Base-by-base conservation (phyloP, 2,888 invertebrate genomes). In the Metopia argyrocephala region DNA sequence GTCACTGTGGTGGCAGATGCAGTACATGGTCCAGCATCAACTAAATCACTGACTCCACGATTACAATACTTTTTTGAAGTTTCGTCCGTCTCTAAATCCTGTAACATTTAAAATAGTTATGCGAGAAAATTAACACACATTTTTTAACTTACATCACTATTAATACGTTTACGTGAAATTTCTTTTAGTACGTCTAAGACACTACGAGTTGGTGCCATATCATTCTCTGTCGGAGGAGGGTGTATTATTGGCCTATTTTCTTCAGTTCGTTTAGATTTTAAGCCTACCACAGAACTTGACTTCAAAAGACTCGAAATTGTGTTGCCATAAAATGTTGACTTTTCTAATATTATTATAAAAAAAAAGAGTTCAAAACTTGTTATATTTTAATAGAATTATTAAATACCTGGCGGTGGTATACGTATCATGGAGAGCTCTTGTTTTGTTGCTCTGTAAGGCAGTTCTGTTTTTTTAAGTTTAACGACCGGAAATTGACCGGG, bases 141-240 rank as follows among this genome's bases (percentile, higher is more conserved):
- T 12, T 38, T 3, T 38, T 3, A 27, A 86, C 87, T 85, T 86
- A 90, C 92, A 83, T 89, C 91, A 52, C 91, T 90, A 83, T 92
- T 92, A 28, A 92, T 92, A 45, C 92, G 89, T 85, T 92, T 92
- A 25, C 92, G 88, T 1, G 92, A 92, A 64, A 92, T 92, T 86
- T 92, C 92, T 82, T 92, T 92, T 0, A 92, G 85, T 15, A 92
- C 92, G 85, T 92, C 92, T 45, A 92, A 85, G 4, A 92, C 92
- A 85, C 92, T 92, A 66, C 91, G 89, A 1, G 92, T 92, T 3
- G 90, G 90, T 62, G 88, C 88, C 71, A 87, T 85, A 71, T 91
- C 91, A 65, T 86, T 88, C 62, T 89, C 89, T 0, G 87, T 87
- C 23, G 88, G 86, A 2, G 87, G 87, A 5, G 89, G 89, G 79